Evolutionary conservation across 2,113 vertebrate species (phyloP).

Genomic region (Strigops habroptila): DNA sequence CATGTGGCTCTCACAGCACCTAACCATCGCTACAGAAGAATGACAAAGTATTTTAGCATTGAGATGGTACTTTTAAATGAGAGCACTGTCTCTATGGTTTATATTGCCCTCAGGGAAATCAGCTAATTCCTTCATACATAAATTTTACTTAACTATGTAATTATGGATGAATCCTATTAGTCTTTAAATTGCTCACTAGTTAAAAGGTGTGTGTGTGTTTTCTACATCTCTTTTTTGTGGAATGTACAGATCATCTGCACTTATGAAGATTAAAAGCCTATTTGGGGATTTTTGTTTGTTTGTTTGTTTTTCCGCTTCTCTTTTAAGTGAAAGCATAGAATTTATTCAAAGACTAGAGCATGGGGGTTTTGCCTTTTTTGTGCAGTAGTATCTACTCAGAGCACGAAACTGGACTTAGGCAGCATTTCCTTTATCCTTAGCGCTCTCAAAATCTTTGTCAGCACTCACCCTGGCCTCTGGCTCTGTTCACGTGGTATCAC

Average conservation of each 20-base stretch:
- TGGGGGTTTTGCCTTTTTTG: background rate
- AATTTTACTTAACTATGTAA: constrained; percentile 83
- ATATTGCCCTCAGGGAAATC: constrained; percentile 74
- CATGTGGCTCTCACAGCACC: constrained; percentile 69
- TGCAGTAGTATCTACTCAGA: background rate
- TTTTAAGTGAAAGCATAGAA: constrained; percentile 34
- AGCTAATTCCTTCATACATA: constrained; percentile 76
- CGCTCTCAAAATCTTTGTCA: background rate
- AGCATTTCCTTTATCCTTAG: background rate
- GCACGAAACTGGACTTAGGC: background rate
- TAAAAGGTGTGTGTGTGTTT: constrained; percentile 72
- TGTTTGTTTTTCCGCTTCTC: background rate
- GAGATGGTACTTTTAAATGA: constrained; percentile 59
- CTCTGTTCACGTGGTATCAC: background rate
- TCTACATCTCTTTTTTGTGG: constrained; percentile 47
- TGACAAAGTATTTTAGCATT: constrained; percentile 69
- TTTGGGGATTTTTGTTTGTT: constrained; percentile 39
- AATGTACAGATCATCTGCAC: constrained; percentile 65
- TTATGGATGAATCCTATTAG: constrained; percentile 76
- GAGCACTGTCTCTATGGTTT: constrained; percentile 65
- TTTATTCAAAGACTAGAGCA: background rate
- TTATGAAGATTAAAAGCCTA: constrained; percentile 67
- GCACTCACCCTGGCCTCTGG: background rate
- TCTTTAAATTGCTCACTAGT: constrained; percentile 69
- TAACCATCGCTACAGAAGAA: constrained; percentile 65